Evolutionary conservation across 1,140 invertebrate species (phyloP), one percentile per base, ranked within the genome.

Genomic region (Achatina immaculata): DNA sequence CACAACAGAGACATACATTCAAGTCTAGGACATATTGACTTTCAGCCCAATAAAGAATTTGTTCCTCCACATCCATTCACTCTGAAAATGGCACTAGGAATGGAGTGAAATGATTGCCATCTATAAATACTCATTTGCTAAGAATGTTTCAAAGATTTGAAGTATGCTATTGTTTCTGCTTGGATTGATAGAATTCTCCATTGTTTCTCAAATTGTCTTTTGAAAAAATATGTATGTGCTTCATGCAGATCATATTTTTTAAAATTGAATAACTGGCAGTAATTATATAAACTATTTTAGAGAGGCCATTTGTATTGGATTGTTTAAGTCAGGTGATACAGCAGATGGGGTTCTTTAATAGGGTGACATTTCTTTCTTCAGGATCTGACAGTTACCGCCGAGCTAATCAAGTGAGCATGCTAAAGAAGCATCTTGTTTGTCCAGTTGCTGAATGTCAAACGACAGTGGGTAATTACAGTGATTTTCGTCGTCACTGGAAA

Each of bases 21-120:
- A n/a, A 34, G 40, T 31, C 16, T 73, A 51, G 71, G 71, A 31
- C 28, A 73, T 28, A 31, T 73, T n/a, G 58, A 62, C 31, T 76
- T 40, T 62, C 74, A 76, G 74, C 51, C 36, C 0, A 76, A 76
- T 51, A 55, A 62, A 21, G 74, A 76, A 76, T 76, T 45, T 76
- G 48, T 76, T n/a, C 34, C 48, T 3, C 74, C 74, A 40, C 58
- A 62, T 43, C 74, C 74, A 45, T 65, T 76, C 51, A 76, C 74
- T 62, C 51, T 58, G 6, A 43, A 38, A 40, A 62, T 76, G 55
- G 74, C 58, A 36, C 31, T 76, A 43, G 68, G 58, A 48, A 34
- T 69, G 24, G 36, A 69, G 24, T 43, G 21, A 31, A 2, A 9
- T 55, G 4, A 55, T 21, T 9, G 48, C 24, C 48, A 55, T 3